phyloP scores from a whole-genome alignment of 1,140 invertebrate species.

The Grapholita molesta region DNA sequence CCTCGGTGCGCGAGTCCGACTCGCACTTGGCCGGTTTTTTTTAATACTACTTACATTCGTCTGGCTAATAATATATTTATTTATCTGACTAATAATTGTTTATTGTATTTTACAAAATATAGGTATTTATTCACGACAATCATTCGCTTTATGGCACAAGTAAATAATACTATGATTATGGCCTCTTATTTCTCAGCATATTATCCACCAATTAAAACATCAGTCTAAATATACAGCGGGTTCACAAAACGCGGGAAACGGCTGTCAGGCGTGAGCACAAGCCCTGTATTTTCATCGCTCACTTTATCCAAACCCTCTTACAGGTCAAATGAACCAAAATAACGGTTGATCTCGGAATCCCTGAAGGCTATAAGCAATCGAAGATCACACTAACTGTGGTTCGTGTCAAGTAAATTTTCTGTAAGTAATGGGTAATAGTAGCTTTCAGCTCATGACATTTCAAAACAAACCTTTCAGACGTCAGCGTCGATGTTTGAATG shows the following conservation, averaged over 20 bases:
- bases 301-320: neutral
- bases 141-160: neutral
- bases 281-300: neutral
- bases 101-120: too few relatives aligned
- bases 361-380: neutral
- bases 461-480: slow-evolving; percentile 64
- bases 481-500: slow-evolving; percentile 55
- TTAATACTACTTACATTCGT: too few relatives aligned
- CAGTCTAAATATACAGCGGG: slow-evolving; percentile 13
- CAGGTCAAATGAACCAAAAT: neutral
- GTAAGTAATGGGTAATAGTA: neutral
- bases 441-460: slow-evolving; percentile 56
- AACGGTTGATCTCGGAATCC: neutral
- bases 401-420: neutral
- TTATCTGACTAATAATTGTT: too few relatives aligned
- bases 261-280: neutral
- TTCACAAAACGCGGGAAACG: slow-evolving; percentile 13
- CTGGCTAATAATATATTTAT: too few relatives aligned
- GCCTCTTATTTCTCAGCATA: neutral
- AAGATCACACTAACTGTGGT: neutral
- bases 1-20: too few relatives aligned
- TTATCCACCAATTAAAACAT: slow-evolving; percentile 12
- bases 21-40: too few relatives aligned
- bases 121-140: too few relatives aligned
- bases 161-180: neutral